Evolutionary conservation across 2,888 invertebrate genomes (phyloP), one percentile per base, ranked within the genome.

Genomic region (Ophioninae sp.): DNA sequence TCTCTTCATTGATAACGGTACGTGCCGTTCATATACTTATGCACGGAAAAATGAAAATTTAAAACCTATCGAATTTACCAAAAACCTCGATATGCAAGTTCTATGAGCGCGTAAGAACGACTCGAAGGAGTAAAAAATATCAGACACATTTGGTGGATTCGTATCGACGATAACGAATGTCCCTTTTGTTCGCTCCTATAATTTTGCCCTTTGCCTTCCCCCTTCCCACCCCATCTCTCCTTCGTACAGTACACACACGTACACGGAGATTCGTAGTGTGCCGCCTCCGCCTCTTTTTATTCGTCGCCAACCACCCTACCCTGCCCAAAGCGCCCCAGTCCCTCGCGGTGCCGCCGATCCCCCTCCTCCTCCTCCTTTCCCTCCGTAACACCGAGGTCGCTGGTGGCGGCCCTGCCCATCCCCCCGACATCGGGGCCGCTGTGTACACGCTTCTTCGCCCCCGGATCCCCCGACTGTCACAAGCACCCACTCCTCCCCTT

Each of bases 381-480:
- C 79, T 80, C 72, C 56, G 6, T 22, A 22, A 82, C 85, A 83
- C 85, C 84, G 83, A 79, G 83, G 83, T 83, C 68, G 85, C 83
- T 81, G 85, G 78, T 81, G 83, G 83, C 81, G 78, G 83, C 83
- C 85, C 81, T 83, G 85, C 83, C 85, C 85, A 81, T 85, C 80
- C 85, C 85, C 83, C 77, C 61, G 83, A 80, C 74, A 78, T 83
- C 80, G 80, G 83, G 81, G 85, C 85, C 81, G 78, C 81, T 68
- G 44, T 82, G 77, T 85, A 77, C 80, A 77, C 77, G 80, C 81
- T 78, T 79, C 81, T 81, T 81, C 81, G 84, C 79, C 79, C 79
- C 79, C 79, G 84, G 81, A 61, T 81, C 75, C 84, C 81, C 82
- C 71, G 75, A 44, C 75, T 79, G 58, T 73, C 72, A 39, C 58